A percentile compares a stretch with the other conserved stretches of the same genome.
These are phyloP conservation scores for Xylocopa sonorina DNA, from an alignment of 1,140 invertebrate genomes.

Conservation along the genomic window DNA sequence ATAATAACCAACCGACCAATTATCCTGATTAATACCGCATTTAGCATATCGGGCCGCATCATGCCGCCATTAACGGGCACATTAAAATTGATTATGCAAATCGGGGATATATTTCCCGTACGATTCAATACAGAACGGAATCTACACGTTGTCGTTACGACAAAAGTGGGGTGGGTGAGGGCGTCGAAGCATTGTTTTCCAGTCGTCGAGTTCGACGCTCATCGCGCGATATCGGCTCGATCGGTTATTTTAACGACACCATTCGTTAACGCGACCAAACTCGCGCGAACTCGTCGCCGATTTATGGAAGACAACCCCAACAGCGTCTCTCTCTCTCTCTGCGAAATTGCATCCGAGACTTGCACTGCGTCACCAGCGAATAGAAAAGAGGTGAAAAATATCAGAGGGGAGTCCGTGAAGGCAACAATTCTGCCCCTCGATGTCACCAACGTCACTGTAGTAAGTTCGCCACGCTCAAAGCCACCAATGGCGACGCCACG, in stretches of 20 bases:
- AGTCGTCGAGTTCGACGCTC: background rate
- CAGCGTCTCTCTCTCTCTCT: too few species aligned
- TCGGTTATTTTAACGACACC: background rate
- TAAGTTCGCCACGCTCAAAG: background rate
- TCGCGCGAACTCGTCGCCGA: too few species aligned
- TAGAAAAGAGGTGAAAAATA: too few species aligned
- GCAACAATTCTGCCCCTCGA: too few species aligned
- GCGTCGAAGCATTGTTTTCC: background rate
- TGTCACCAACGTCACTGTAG: too few species aligned
- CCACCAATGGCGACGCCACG: background rate
- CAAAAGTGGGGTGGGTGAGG: too few species aligned
- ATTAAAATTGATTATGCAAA: slow-evolving; percentile 49
- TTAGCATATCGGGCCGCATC: background rate
- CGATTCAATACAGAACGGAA: slow-evolving; percentile 8
- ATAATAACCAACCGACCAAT: background rate
- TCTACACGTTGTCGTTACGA: background rate
- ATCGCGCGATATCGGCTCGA: background rate
- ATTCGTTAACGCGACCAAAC: background rate
- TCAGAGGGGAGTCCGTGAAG: too few species aligned
- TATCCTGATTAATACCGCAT: slow-evolving; percentile 30
- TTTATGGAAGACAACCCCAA: too few species aligned
- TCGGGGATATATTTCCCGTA: background rate
- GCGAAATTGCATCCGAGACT: too few species aligned
- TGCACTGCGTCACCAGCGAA: too few species aligned
- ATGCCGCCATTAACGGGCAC: slow-evolving; percentile 4